Evolutionary conservation across 2,888 invertebrate species (phyloP), one percentile per base, ranked within the genome.

Genomic region (Drosophila glabriapex): DNA sequence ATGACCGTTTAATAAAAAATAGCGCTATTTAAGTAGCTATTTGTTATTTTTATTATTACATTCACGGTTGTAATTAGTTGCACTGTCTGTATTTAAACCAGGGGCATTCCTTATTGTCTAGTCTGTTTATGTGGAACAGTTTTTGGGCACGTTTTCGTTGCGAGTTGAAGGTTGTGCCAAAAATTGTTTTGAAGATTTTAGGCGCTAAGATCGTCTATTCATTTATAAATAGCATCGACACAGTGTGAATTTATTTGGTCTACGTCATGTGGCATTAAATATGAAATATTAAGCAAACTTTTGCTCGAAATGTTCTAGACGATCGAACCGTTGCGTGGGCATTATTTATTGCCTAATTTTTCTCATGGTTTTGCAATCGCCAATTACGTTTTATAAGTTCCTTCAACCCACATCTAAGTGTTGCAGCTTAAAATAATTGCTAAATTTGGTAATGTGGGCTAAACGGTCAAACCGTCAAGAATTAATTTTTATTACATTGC

Each of bases 311-410:
- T 61, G 22, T 73, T 78, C 29, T 41, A 64, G 16, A 43, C 37
- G 25, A 55, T 58, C 37, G 28, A 43, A 49, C n/a, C 29, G 53
- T 25, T 62, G 67, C 53, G 80, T 80, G 70, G 70, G 78, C 49
- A 25, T 43, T 63, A 70, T 63, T 69, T 61, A 64, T 67, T 54
- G 53, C 22, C 35, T n/a, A 35, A 66, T 63, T 63, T 63, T 55
- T 29, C 28, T 31, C 39, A 39, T 16, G 14, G 19, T 31, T n/a
- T 22, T 33, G 22, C 41, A 43, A 41, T 37, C 5, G 12, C 37
- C 49, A 68, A 64, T 69, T 59, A 37, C 19, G 37, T 55, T 49
- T 59, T 22, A 55, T 50, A 62, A 54, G 46, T 58, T 62, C 37
- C 29, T 65, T 41, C 37, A 69, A 37, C 61, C 63, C 46, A 58